Percentiles rank a stretch among this genome's conserved stretches.
Conservation (phyloP, 2,113 vertebrate species). For the Pollachius pollachius region DNA sequence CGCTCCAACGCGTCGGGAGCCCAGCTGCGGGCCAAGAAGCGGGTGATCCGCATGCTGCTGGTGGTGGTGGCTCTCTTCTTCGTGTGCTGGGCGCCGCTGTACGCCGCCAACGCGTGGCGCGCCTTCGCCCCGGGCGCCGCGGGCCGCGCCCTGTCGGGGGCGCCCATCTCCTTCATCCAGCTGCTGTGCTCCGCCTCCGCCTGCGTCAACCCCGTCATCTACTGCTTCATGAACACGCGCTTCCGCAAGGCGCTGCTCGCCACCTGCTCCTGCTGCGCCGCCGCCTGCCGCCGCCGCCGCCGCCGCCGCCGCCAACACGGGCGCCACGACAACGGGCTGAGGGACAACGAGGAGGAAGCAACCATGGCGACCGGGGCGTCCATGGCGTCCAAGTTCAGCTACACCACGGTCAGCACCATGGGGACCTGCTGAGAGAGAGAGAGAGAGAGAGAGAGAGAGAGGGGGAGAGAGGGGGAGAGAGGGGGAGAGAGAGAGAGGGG, state of each 20-base stretch:
- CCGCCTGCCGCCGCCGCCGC: not conserved
- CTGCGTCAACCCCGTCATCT: constrained; percentile 95
- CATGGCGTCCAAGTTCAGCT: constrained; percentile 90
- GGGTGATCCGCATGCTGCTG: constrained; percentile 94
- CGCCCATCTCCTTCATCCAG: constrained; percentile 97
- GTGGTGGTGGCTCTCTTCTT: constrained; percentile 96
- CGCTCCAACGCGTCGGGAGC: no score
- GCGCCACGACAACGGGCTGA: constrained; percentile 25
- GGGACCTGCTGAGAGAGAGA: constrained; percentile 74
- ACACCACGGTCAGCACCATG: constrained; percentile 91
- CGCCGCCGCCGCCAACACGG: not conserved
- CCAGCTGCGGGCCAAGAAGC: constrained; percentile 94
- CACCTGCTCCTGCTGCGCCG: constrained; percentile 82
- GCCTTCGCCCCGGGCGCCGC: constrained; percentile 84
- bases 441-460: not conserved
- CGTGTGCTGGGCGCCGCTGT: constrained; percentile 95
- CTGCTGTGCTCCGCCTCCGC: constrained; percentile 93
- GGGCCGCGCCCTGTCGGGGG: constrained; percentile 85
- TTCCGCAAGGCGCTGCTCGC: constrained; percentile 86
- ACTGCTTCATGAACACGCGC: constrained; percentile 98
- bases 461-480: constrained; percentile 2
- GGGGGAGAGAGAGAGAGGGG: not conserved
- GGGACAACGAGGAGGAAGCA: constrained; percentile 76
- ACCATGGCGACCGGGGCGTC: constrained; percentile 78
- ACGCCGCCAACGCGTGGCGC: constrained; percentile 91